Conservation (phyloP, 2,888 invertebrate genomes). For the Apotomis capreana region DNA sequence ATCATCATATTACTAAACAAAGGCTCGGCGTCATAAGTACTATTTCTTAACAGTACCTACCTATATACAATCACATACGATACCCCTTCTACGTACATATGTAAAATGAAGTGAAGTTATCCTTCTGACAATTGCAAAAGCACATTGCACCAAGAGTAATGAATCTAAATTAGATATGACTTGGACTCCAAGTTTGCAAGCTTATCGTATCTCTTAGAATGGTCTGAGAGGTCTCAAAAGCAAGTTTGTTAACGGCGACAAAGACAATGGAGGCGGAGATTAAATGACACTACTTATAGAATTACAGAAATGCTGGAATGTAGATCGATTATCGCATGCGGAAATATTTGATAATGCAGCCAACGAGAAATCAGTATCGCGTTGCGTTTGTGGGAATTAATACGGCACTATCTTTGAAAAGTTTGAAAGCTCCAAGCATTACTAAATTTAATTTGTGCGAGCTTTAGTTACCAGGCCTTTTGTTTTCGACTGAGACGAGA, state of each 20-base stretch:
- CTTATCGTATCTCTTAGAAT: slow-evolving; percentile 6
- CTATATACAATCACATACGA: background rate
- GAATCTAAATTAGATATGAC: slow-evolving; percentile 14
- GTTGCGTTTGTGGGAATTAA: background rate
- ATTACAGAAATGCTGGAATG: slow-evolving; percentile 31
- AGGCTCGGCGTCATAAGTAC: too few relatives aligned
- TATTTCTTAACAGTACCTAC: too few relatives aligned
- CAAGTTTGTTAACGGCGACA: slow-evolving; percentile 5
- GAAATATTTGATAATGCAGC: slow-evolving; percentile 24
- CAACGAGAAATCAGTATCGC: slow-evolving; percentile 5
- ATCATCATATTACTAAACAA: too few relatives aligned
- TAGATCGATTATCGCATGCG: slow-evolving; percentile 26
- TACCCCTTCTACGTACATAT: background rate
- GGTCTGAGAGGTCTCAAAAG: slow-evolving; percentile 10
- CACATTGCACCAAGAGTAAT: slow-evolving; percentile 15
- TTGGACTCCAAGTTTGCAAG: slow-evolving; percentile 4
- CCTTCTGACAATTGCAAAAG: background rate
- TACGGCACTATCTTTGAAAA: background rate
- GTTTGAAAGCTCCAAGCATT: background rate
- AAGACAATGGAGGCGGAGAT: slow-evolving; percentile 27
- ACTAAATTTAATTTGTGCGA: background rate
- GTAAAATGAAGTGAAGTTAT: background rate
- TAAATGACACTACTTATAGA: slow-evolving; percentile 14
- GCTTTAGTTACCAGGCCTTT: background rate
- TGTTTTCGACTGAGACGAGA: background rate